Evolutionary conservation across 1,140 invertebrate genomes (phyloP).

Genomic region (Pemphigus obesinymphae): DNA sequence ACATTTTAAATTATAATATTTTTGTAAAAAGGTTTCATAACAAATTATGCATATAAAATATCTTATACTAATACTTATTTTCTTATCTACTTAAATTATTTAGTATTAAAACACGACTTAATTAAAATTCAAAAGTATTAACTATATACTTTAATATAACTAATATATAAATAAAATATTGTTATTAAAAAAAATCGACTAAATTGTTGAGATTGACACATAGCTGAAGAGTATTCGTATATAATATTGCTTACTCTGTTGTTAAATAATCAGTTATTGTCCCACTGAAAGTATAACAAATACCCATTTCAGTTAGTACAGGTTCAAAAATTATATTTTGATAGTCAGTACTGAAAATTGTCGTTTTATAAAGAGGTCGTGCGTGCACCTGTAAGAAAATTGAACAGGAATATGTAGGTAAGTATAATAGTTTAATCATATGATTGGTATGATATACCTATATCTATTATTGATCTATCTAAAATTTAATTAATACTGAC

Average conservation of each 20-base stretch:
- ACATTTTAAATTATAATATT: not conserved
- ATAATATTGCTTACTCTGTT: slow-evolving; percentile 38
- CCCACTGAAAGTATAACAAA: slow-evolving; percentile 46
- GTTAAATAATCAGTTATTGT: slow-evolving; percentile 44
- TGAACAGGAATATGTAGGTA: too few relatives aligned
- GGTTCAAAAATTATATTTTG: slow-evolving; percentile 44
- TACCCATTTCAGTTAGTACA: slow-evolving; percentile 47
- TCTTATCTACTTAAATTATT: not conserved
- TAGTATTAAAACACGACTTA: not conserved
- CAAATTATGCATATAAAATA: not conserved
- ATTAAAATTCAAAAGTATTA: not conserved
- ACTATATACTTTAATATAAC: too few relatives aligned
- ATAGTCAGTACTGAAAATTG: slow-evolving; percentile 44
- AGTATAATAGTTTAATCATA: too few relatives aligned
- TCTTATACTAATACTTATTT: not conserved
- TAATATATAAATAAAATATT: not conserved
- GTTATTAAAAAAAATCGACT: not conserved
- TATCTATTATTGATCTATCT: too few relatives aligned
- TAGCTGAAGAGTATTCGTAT: not conserved
- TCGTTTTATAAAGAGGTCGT: slow-evolving; percentile 41
- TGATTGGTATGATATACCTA: too few relatives aligned
- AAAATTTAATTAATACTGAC: too few relatives aligned
- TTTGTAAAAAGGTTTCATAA: not conserved
- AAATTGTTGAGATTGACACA: not conserved
- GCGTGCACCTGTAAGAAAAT: slow-evolving; percentile 40